Base-by-base conservation (phyloP, 2,888 invertebrate species). In the Conistra vaccinii region DNA sequence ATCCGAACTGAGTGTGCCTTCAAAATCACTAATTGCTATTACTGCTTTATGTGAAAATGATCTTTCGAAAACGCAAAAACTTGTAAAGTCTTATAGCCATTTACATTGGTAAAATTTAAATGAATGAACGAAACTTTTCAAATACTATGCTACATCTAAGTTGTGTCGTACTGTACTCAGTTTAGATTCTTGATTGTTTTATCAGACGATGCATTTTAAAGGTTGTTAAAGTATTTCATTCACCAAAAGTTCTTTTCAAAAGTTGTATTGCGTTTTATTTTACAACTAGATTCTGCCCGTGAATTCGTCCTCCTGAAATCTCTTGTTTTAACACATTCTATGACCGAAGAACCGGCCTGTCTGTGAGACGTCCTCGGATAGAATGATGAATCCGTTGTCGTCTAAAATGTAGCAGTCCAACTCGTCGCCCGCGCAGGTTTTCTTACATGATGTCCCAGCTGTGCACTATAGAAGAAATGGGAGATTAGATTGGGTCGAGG, bases 301-400 rank as follows among this genome's bases (percentile, higher is more conserved):
- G 3, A 23, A 2, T 23, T 51, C 9, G 7, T 23, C 23, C 51
- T 23, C 23, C 9, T 23, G 48, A 51, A 7, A 23, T 51, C n/a
- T 23, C 9, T 23, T 23, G 51, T 51, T 51, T 23, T 51, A 51
- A 23, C 23, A n/a, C n/a, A n/a, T n/a, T n/a, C n/a, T n/a, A n/a
- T 99, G 98, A 0, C 99, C 99, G 90, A 99, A 99, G 95, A 99
- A 99, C 90, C 98, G 97, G 1, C 99, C 99, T 2, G 98, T 98
- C 89, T 99, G 98, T 60, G 98, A 97, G 51, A 97, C 97, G 85
- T 98, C 98, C 93, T 99, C 99, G 0, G 99, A 99, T 57, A 99
- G 97, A 70, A 99, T 98, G 69, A 99, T 98, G 93, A 99, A 99
- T 23, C 99, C 99, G 92, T 99, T 99, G 94, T 99, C 99, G 92